Base-by-base conservation (phyloP, 1,140 invertebrate species). In the Meloidogyne floridensis region DNA sequence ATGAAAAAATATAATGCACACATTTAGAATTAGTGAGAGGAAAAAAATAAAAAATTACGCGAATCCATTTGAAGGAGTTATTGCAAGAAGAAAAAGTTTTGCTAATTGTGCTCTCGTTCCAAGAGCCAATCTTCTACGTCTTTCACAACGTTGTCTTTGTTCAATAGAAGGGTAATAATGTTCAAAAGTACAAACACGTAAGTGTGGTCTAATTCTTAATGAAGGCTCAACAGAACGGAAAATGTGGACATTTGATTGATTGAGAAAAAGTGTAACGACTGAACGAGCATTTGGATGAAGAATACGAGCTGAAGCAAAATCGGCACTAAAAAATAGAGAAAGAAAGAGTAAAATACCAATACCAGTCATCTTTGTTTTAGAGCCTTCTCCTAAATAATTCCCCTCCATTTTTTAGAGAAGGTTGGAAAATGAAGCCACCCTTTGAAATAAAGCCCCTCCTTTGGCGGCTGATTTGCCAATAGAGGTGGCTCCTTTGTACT, bases 221-320 rank as follows among this genome's bases (percentile, higher is more conserved):
- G 88, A 85, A 11, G 88, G 88, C 73, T 89, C 88, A 13, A 89
- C 82, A 18, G 89, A 82, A 42, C 89, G 80, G 47, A 89, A 75
- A 20, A 90, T 56, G 73, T 89, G 88, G 13, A 89, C 59, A 54
- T 81, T 71, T 47, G 81, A 71, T 74, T 86, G 82, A 32, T 80
- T 81, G 13, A 90, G 77, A 70, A 89, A 89, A 13, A 74, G 72
- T 15, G 72, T 18, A 15, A 7, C 5, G 20, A 74, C 1, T 74
- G 43, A 15, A 15, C 15, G 43, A 74, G 18, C 72, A 74, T 47
- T 51, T 32, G 77, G 65, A 7, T 54, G 32, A 18, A 15, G 15
- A 70, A 51, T 18, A 71, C 77, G 65, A n/a, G 65, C 43, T 43
- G 32, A 42, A 43, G 71, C 82, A 81, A 75, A 72, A 15, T 51